Evolutionary conservation across 1,140 invertebrate genomes (phyloP).

Genomic region (Pentalonia nigronervosa): DNA sequence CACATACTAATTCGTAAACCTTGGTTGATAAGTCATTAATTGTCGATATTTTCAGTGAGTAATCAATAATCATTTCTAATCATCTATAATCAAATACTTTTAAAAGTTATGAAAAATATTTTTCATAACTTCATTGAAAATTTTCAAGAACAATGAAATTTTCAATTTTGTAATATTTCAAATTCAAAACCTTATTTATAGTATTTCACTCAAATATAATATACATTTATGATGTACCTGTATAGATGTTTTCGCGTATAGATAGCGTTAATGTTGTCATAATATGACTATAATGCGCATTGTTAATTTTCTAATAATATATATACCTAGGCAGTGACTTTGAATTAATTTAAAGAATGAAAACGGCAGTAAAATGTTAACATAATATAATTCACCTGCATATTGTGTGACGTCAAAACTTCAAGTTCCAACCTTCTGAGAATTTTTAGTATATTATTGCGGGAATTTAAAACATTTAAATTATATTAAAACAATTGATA

Average conservation of each 20-base stretch:
- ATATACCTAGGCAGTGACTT: not conserved
- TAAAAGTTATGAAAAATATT: no score
- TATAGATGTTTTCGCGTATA: not conserved
- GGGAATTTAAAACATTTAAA: constrained; percentile 20
- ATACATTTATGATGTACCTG: not conserved
- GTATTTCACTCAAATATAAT: not conserved
- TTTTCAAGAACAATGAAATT: no score
- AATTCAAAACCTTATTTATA: not conserved
- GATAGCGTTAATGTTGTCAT: constrained; percentile 38
- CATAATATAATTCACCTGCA: not conserved
- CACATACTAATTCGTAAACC: no score
- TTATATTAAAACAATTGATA: not conserved
- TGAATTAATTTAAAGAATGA: not conserved
- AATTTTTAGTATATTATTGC: not conserved
- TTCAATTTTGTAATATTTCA: no score
- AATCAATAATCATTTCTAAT: no score
- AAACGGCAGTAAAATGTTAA: not conserved
- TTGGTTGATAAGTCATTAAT: no score
- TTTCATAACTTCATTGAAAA: no score
- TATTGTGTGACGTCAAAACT: not conserved
- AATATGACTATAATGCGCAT: not conserved
- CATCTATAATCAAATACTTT: no score
- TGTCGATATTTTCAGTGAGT: no score
- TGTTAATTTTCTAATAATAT: not conserved
- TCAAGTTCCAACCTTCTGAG: not conserved